Conservation (phyloP, 2,797 vertebrate species). For the Hyperoplus lanceolatus region DNA sequence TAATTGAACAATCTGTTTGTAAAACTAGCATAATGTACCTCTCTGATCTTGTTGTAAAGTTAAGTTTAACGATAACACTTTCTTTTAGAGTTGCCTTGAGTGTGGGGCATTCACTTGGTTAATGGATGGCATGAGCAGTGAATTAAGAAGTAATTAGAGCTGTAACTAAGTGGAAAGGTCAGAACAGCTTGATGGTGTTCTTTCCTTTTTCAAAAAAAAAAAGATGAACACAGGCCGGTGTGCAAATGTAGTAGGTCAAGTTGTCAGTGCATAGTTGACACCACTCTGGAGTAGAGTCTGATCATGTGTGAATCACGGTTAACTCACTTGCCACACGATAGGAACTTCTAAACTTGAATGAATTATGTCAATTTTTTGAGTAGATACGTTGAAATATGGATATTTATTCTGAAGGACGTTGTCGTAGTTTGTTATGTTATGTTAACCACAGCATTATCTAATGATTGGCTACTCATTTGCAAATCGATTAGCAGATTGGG, state of each 20-base stretch:
- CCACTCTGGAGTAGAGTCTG: background rate
- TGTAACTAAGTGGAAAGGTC: slow-evolving; percentile 66
- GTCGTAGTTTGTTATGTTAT: slow-evolving; percentile 2
- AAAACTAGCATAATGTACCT: slow-evolving; percentile 34
- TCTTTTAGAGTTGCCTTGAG: slow-evolving; percentile 36
- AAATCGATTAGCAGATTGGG: slow-evolving; percentile 55
- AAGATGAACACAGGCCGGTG: background rate
- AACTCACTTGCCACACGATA: too few relatives aligned
- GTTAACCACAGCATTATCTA: slow-evolving; percentile 10
- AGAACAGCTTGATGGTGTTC: slow-evolving; percentile 48
- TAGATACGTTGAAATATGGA: too few relatives aligned
- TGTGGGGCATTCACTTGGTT: slow-evolving; percentile 48
- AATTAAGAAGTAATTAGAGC: slow-evolving; percentile 69
- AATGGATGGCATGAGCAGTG: slow-evolving; percentile 52
- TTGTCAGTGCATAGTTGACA: background rate
- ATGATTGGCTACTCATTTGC: slow-evolving; percentile 19
- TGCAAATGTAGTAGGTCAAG: background rate
- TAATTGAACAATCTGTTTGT: slow-evolving; percentile 54
- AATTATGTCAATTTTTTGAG: too few relatives aligned
- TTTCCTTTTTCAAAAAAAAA: slow-evolving; percentile 15
- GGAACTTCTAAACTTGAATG: too few relatives aligned
- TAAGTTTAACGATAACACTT: slow-evolving; percentile 49
- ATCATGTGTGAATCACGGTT: background rate
- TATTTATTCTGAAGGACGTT: background rate
- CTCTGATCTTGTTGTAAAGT: slow-evolving; percentile 45